These are phyloP conservation scores for Sphenopsis melanotis DNA, from an alignment of 2,797 vertebrate genomes.

Conservation along the genomic window DNA sequence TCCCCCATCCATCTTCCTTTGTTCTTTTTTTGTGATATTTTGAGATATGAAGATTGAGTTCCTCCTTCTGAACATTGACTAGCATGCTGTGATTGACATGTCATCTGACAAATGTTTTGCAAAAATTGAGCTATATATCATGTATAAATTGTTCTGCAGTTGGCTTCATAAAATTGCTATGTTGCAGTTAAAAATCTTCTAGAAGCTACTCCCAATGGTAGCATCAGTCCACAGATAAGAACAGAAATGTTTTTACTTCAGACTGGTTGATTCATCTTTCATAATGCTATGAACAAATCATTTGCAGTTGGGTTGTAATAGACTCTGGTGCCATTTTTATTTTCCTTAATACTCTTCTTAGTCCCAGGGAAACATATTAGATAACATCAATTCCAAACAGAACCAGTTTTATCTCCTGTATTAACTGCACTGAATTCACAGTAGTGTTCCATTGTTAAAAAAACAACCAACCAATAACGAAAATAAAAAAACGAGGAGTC, in stretches of 20 bases:
- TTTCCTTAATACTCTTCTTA: background rate
- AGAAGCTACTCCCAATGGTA: background rate
- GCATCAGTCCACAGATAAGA: background rate
- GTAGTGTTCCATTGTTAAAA: background rate
- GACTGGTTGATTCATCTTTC: background rate
- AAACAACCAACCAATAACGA: rapidly evolving
- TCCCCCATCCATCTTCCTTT: background rate
- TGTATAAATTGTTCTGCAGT: background rate
- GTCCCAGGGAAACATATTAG: background rate
- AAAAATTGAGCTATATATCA: constrained; percentile 8
- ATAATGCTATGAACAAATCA: background rate
- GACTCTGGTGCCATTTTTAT: background rate
- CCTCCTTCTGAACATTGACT: background rate
- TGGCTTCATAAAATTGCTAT: background rate
- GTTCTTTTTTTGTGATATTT: background rate
- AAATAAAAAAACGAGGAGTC: background rate
- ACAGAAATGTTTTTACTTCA: constrained; percentile 8
- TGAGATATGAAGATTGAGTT: constrained; percentile 11
- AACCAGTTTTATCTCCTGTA: background rate
- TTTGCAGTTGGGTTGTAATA: background rate
- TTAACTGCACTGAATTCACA: background rate
- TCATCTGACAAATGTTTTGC: background rate
- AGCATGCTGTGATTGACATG: background rate
- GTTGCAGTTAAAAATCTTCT: background rate
- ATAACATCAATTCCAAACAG: background rate